Conservation (phyloP, 2,797 vertebrate species). For the Oophaga sylvatica region DNA sequence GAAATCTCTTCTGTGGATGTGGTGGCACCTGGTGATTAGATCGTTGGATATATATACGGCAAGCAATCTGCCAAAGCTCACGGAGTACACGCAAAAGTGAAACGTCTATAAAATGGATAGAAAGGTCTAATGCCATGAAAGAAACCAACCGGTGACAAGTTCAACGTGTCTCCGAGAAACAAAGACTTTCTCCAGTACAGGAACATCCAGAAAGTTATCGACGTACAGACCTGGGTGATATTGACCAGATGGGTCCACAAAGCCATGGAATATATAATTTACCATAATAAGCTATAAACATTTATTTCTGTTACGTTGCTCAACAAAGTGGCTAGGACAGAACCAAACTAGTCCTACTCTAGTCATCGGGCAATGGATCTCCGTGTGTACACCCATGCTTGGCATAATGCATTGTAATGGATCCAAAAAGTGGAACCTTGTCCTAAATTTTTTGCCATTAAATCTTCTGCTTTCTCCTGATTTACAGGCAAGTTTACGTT, state of each 20-base stretch:
- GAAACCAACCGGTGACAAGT: not conserved
- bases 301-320: not conserved
- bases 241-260: slow-evolving; percentile 16
- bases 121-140: not conserved
- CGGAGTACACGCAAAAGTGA: not conserved
- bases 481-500: slow-evolving; percentile 29
- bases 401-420: slow-evolving; percentile 23
- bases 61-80: not conserved
- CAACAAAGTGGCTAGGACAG: not conserved
- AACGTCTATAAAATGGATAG: not conserved
- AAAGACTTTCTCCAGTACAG: not conserved
- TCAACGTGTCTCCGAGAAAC: not conserved
- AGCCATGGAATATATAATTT: slow-evolving; percentile 46
- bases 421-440: slow-evolving; percentile 2
- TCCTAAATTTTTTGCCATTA: slow-evolving; percentile 25
- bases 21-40: slow-evolving; percentile 7
- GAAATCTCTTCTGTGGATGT: not conserved
- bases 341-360: slow-evolving; percentile 11
- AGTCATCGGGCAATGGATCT: not conserved
- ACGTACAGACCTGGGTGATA: not conserved
- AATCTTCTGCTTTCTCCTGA: slow-evolving; percentile 29
- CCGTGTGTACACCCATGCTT: slow-evolving; percentile 6
- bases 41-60: slow-evolving; percentile 3
- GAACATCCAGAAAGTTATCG: not conserved
- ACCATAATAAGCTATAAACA: slow-evolving; percentile 18